Base-by-base conservation (phyloP, 2,113 vertebrate species). In the Cryptotis parvus region DNA sequence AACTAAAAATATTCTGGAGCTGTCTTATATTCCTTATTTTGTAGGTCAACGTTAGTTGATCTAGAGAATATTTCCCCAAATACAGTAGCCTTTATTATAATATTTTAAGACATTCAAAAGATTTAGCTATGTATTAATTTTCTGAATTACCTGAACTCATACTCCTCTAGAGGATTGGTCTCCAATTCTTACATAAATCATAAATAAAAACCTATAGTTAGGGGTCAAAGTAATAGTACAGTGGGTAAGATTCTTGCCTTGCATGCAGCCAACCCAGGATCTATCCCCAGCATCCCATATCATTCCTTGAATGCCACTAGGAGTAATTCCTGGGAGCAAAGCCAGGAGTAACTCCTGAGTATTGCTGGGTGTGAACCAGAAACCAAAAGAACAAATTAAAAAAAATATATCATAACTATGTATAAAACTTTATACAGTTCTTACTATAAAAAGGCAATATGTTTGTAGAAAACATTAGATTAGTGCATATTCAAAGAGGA, bases 141-240 rank as follows among this genome's bases (percentile, higher is more conserved):
- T 91, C 22, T 95, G 31, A 72, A 6, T 31, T 66, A 85, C 27
- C n/a, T n/a, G 6, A 88, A 75, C 73, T 81, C 27, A 92, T 1
- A n/a, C 4, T 72, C 10, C 37, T 93, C 37, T 85, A 10, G 14
- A 1, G 77, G 52, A 58, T 4, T 4, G 20, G 26, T 66, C 6
- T 78, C 85, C 14, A 33, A 75, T 68, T 90, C 86, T 83, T 70
- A 6, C 70, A 9, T 7, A 81, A 83, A 12, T 37, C 11, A 14
- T 31, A 45, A 82, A 22, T 90, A 58, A 58, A 58, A 58, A 58
- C 5, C 2, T 22, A 2, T 58, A 58, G 18, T 49, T 49, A 9
- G 10, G 45, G 45, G 9, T 2, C 45, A 49, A 49, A 49, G 45
- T 49, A 12, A 49, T 49, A 49, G 14, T 49, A 49, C 45, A 49